phyloP scores from a whole-genome alignment of 2,113 vertebrate species.

The Corvus moneduloides region DNA sequence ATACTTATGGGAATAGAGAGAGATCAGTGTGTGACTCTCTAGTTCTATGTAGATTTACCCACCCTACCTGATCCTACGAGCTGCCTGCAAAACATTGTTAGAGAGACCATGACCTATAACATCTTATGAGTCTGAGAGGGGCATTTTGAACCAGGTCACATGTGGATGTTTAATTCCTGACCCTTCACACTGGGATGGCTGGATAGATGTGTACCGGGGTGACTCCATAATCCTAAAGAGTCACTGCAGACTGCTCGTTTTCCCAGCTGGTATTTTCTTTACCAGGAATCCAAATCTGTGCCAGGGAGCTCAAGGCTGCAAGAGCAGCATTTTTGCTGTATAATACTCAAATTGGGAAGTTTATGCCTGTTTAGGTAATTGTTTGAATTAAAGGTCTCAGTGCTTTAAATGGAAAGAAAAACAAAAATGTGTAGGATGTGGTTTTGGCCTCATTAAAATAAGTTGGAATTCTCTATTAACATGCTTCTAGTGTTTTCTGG shows the following conservation, averaged over 20 bases:
- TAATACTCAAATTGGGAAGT: not conserved
- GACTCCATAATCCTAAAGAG: not conserved
- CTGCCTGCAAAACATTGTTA: not conserved
- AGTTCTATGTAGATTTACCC: not conserved
- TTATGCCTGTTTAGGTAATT: not conserved
- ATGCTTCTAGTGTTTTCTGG: not conserved
- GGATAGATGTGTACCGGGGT: not conserved
- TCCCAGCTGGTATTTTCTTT: not conserved
- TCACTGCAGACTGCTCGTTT: not conserved
- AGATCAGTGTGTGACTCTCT: fast-evolving
- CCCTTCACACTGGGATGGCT: not conserved
- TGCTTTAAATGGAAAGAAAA: not conserved
- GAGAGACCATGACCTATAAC: not conserved
- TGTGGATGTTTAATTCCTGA: not conserved
- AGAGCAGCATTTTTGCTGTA: not conserved
- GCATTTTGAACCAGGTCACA: not conserved
- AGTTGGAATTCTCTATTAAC: not conserved
- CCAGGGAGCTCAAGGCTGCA: not conserved
- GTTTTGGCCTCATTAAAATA: not conserved
- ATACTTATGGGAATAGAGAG: not conserved
- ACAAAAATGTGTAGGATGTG: not conserved
- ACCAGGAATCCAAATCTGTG: not conserved
- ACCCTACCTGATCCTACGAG: not conserved
- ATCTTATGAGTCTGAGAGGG: not conserved
- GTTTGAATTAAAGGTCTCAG: not conserved